Percentiles rank a stretch among this genome's conserved stretches.
Evolutionary conservation across 1,140 invertebrate species (phyloP).

Genomic region (Euwallacea similis): DNA sequence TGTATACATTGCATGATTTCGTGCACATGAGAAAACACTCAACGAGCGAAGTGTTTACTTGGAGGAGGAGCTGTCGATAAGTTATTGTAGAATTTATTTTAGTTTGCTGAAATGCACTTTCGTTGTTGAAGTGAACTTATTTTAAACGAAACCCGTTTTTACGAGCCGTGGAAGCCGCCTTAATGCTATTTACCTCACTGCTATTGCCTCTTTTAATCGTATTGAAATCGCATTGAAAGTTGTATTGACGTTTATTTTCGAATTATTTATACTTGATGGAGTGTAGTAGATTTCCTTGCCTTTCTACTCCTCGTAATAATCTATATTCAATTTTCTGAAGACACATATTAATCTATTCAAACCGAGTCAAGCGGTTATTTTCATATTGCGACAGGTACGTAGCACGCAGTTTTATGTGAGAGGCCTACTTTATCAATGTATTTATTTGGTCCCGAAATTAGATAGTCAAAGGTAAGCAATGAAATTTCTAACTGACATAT

Average conservation of each 20-base stretch:
- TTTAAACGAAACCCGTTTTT: not conserved
- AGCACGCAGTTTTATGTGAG: too few relatives aligned
- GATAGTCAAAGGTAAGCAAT: too few relatives aligned
- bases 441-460: too few relatives aligned
- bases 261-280: not conserved
- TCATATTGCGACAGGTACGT: too few relatives aligned
- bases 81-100: slow-evolving; percentile 13
- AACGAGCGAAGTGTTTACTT: slow-evolving; percentile 8
- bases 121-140: slow-evolving; percentile 2
- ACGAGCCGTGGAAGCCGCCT: not conserved
- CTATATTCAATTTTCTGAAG: too few relatives aligned
- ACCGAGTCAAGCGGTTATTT: too few relatives aligned
- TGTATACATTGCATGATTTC: slow-evolving; percentile 17
- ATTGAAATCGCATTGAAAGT: slow-evolving; percentile 3
- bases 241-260: not conserved
- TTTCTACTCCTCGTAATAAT: too few relatives aligned
- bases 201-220: not conserved
- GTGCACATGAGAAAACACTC: slow-evolving; percentile 13
- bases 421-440: too few relatives aligned
- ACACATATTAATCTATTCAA: too few relatives aligned
- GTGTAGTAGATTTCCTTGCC: too few relatives aligned
- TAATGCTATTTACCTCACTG: not conserved
- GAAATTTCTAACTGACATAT: too few relatives aligned
- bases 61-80: slow-evolving; percentile 15
- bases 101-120: not conserved